phyloP scores from a whole-genome alignment of 23 tunicate genomes.

The Styela clava region DNA sequence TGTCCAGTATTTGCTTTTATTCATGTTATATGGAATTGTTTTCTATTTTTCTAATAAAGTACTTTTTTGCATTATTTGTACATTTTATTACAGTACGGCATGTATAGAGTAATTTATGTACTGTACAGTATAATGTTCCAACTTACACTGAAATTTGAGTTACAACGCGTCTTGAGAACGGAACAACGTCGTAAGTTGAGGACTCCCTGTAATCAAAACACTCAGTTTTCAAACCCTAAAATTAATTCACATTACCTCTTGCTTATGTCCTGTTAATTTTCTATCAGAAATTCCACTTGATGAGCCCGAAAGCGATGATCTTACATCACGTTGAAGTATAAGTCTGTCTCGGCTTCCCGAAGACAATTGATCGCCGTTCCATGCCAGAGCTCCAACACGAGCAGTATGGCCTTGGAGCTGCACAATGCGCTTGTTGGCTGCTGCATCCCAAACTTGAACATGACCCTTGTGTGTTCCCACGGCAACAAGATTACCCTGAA shows the following conservation, averaged over 20 bases:
- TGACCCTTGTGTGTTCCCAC: conserved; percentile 93
- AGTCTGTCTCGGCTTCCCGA: conserved; percentile 92
- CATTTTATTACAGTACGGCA: too few relatives aligned
- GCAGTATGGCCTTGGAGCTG: conserved; percentile 86
- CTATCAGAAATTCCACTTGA: conserved; percentile 46
- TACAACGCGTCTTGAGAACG: too few relatives aligned
- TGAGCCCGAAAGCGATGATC: conserved; percentile 42
- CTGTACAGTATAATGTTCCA: not conserved
- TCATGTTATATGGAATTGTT: too few relatives aligned
- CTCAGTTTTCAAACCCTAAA: too few relatives aligned
- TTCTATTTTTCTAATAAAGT: too few relatives aligned
- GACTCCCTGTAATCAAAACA: too few relatives aligned
- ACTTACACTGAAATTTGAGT: not conserved
- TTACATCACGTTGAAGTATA: conserved; percentile 84
- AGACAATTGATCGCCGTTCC: conserved; percentile 93
- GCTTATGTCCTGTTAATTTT: conserved; percentile 88
- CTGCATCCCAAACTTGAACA: conserved; percentile 94
- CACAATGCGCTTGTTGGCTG: conserved; percentile 50
- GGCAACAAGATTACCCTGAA: conserved; percentile 85
- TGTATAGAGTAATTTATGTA: too few relatives aligned
- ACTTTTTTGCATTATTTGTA: too few relatives aligned
- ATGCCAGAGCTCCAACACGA: conserved; percentile 96
- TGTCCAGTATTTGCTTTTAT: too few relatives aligned
- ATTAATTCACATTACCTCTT: too few relatives aligned
- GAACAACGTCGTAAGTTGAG: too few relatives aligned